Evolutionary conservation across 2,888 invertebrate species (phyloP).

Genomic region (Polydrusus cervinus): DNA sequence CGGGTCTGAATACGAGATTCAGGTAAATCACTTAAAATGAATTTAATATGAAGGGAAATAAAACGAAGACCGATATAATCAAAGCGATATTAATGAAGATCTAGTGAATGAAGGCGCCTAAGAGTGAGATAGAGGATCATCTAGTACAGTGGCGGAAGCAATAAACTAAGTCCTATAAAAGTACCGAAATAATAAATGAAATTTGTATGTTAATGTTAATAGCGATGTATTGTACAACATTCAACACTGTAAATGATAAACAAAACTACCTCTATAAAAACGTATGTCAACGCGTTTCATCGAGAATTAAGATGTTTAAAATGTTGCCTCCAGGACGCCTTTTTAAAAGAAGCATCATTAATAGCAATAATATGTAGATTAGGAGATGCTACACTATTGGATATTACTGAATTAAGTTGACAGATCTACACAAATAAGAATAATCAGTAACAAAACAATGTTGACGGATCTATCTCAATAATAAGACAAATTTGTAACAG

Average conservation of each 20-base stretch:
- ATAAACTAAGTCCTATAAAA: background rate
- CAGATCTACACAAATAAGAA: no score
- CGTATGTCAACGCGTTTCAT: no score
- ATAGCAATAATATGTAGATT: no score
- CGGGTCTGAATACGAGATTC: slow-evolving; percentile 44
- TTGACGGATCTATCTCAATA: no score
- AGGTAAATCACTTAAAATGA: slow-evolving; percentile 48
- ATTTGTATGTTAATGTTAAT: background rate
- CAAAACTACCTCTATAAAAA: background rate
- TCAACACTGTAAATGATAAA: background rate
- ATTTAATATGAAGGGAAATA: slow-evolving; percentile 43
- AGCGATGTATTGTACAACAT: background rate
- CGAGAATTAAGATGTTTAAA: no score
- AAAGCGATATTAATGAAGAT: slow-evolving; percentile 56
- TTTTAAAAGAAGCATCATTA: no score
- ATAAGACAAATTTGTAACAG: no score
- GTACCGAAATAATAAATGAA: slow-evolving; percentile 2
- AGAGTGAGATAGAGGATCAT: slow-evolving; percentile 56
- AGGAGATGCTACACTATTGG: no score
- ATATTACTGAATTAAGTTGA: no score
- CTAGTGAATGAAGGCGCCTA: slow-evolving; percentile 65
- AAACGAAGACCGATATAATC: slow-evolving; percentile 49
- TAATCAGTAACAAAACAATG: no score
- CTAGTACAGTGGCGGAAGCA: slow-evolving; percentile 35
- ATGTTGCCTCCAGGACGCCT: no score